Percentiles rank a stretch among this genome's conserved stretches.
phyloP scores from a whole-genome alignment of 1,140 invertebrate genomes.

The Pemphigus obesinymphae region DNA sequence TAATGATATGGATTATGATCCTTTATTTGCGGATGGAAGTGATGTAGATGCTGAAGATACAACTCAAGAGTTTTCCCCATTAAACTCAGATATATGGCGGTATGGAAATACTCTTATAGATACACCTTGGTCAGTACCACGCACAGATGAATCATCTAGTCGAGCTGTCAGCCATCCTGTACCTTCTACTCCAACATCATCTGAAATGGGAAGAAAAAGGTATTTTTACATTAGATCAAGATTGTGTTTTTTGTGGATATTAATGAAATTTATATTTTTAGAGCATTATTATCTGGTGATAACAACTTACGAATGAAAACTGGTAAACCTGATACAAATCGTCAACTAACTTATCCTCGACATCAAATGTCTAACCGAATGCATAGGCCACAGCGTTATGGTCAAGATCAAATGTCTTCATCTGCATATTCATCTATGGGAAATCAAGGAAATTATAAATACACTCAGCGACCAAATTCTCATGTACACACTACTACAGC shows the following conservation, averaged over 20 bases:
- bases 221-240: too few relatives aligned
- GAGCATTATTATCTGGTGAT: constrained; percentile 22
- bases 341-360: constrained; percentile 27
- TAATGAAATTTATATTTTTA: constrained; percentile 4
- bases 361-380: constrained; percentile 29
- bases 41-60: constrained; percentile 40
- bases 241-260: too few relatives aligned
- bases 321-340: constrained; percentile 39
- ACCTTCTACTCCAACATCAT: not conserved
- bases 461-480: not conserved
- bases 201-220: constrained; percentile 34
- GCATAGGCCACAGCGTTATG: constrained; percentile 24
- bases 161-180: constrained; percentile 20
- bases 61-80: constrained; percentile 31
- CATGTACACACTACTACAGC: constrained; percentile 25
- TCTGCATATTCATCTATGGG: constrained; percentile 14
- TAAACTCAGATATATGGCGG: constrained; percentile 35
- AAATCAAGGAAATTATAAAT: constrained; percentile 29
- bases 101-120: constrained; percentile 38
- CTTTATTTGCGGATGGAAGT: constrained; percentile 33
- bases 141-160: constrained; percentile 22
- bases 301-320: constrained; percentile 33
- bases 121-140: constrained; percentile 33
- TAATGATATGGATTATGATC: constrained; percentile 37
- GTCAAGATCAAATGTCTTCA: constrained; percentile 27